These are phyloP conservation scores for Terrapene triunguis DNA, from an alignment of 2,113 vertebrate species.

Conservation along the genomic window DNA sequence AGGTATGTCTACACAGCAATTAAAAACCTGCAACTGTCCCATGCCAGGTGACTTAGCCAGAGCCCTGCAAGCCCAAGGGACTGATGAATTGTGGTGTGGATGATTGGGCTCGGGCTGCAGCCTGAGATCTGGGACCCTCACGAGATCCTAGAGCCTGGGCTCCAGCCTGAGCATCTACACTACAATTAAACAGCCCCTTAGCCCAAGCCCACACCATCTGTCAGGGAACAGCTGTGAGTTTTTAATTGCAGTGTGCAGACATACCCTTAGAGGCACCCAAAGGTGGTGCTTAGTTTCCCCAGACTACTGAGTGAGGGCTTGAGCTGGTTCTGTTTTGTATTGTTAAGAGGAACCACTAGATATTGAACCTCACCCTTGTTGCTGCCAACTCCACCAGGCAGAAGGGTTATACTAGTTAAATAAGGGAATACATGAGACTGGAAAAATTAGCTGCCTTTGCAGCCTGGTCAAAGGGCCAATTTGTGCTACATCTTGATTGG, in stretches of 20 bases:
- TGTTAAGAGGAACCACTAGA: background rate
- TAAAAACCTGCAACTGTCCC: background rate
- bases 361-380: too few relatives aligned
- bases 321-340: background rate
- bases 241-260: background rate
- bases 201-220: background rate
- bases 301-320: background rate
- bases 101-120: background rate
- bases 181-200: background rate
- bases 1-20: background rate
- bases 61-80: too few relatives aligned
- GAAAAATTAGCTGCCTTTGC: accelerated
- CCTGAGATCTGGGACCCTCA: background rate
- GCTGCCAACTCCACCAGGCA: background rate
- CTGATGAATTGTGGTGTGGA: background rate
- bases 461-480: background rate
- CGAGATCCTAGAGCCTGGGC: background rate
- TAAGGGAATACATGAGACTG: background rate
- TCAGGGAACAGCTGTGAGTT: background rate
- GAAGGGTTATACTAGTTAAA: background rate
- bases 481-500: background rate
- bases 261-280: background rate
- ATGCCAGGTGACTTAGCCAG: background rate
- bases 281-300: background rate
- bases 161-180: background rate